phyloP scores from a whole-genome alignment of 1,140 invertebrate species.

The Ylistrum balloti region DNA sequence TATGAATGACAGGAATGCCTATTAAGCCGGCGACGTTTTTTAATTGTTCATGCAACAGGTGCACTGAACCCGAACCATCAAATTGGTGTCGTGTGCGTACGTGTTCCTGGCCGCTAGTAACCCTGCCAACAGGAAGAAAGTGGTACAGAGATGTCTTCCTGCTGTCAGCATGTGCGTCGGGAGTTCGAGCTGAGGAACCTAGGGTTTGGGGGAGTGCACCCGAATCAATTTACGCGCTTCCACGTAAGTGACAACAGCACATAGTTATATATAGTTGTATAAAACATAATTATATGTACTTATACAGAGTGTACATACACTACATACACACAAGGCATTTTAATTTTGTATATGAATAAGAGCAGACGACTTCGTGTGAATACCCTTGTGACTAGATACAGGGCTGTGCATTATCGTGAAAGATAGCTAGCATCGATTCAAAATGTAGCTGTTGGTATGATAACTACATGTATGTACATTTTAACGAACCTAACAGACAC shows the following conservation, averaged over 20 bases:
- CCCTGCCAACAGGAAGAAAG: conserved; percentile 18
- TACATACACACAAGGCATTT: no score
- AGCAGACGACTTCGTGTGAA: no score
- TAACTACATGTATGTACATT: no score
- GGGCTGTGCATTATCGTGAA: no score
- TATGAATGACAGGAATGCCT: background rate
- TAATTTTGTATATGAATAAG: no score
- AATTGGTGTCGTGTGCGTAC: background rate
- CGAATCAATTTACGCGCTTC: background rate
- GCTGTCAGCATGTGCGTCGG: background rate
- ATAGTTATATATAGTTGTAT: no score
- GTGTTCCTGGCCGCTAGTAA: background rate
- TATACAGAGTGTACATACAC: no score
- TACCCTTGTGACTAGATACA: no score
- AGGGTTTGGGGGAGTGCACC: background rate
- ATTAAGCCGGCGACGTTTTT: background rate
- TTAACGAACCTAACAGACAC: no score
- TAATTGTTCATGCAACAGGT: conserved; percentile 20
- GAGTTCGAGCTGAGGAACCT: conserved; percentile 31
- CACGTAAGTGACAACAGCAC: background rate
- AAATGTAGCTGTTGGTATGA: no score
- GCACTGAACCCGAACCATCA: background rate
- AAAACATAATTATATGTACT: no score
- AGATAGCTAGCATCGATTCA: no score
- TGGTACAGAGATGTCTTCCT: conserved; percentile 12